Conservation (phyloP, 2,113 vertebrate species). For the Chionomys nivalis region DNA sequence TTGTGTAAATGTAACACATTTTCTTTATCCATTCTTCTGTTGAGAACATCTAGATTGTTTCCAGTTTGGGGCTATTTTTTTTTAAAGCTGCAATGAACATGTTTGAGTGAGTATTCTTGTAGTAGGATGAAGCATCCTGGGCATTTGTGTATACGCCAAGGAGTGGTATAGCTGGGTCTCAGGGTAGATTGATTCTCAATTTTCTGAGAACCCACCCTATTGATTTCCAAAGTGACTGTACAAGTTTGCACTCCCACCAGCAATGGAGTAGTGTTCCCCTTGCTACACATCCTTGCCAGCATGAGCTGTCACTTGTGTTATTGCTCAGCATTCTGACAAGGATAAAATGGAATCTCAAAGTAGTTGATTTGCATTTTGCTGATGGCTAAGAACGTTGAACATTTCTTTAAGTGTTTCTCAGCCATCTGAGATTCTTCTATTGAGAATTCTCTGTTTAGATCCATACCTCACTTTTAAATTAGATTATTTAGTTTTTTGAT, state of each 20-base stretch:
- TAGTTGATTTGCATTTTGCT: neutral
- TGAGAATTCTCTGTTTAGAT: neutral
- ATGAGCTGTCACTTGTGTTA: neutral
- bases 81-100: neutral
- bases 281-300: neutral
- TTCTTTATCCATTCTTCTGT: neutral
- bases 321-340: neutral
- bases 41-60: neutral
- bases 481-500: neutral
- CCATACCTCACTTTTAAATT: neutral
- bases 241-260: neutral
- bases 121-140: neutral
- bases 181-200: neutral
- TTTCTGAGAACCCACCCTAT: neutral
- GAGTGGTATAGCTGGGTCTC: neutral
- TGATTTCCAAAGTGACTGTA: neutral
- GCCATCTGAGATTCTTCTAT: neutral
- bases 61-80: neutral
- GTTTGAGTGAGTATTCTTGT: neutral
- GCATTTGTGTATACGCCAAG: neutral
- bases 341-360: neutral
- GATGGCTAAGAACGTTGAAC: neutral
- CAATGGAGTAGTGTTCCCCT: neutral
- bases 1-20: too few species aligned
- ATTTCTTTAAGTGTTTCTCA: neutral